phyloP scores from a whole-genome alignment of 2,113 vertebrate genomes.

The Urocolius indicus region DNA sequence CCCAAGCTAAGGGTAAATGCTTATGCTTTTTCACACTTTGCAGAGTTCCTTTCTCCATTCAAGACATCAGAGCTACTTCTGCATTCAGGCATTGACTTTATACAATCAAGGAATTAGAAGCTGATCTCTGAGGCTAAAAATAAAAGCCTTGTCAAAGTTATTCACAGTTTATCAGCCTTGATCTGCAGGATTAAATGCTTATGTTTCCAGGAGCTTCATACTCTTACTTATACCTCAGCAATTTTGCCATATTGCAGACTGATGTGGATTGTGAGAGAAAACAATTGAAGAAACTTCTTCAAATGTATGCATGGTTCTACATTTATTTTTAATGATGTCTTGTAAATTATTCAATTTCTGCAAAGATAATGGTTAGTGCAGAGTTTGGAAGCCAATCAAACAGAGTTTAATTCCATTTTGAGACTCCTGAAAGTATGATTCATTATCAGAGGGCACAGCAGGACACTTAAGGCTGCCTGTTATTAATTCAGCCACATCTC shows the following conservation, averaged over 20 bases:
- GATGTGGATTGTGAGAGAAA: constrained; percentile 32
- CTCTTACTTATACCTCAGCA: constrained; percentile 39
- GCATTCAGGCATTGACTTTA: constrained; percentile 30
- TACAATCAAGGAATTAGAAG: constrained; percentile 63
- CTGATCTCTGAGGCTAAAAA: constrained; percentile 61
- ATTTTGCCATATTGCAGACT: constrained; percentile 1
- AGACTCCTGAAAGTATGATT: constrained; percentile 63
- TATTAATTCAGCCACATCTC: constrained; percentile 21
- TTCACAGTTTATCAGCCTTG: constrained; percentile 65
- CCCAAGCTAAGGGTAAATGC: background rate
- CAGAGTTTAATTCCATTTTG: constrained; percentile 47
- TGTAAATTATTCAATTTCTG: constrained; percentile 75
- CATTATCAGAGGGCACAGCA: constrained; percentile 43
- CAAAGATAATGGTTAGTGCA: constrained; percentile 69
- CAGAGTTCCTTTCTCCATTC: background rate
- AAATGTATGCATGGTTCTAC: constrained; percentile 39
- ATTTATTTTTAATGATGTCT: constrained; percentile 75
- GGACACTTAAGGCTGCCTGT: background rate
- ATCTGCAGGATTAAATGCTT: constrained; percentile 61
- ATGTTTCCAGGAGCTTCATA: constrained; percentile 36
- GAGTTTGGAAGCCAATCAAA: constrained; percentile 74
- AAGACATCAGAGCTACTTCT: constrained; percentile 46
- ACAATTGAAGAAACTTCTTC: constrained; percentile 58
- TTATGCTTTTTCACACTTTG: background rate
- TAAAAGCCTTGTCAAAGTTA: constrained; percentile 70